These are phyloP conservation scores for Blera fallax DNA, from an alignment of 2,888 invertebrate genomes.

Conservation along the genomic window DNA sequence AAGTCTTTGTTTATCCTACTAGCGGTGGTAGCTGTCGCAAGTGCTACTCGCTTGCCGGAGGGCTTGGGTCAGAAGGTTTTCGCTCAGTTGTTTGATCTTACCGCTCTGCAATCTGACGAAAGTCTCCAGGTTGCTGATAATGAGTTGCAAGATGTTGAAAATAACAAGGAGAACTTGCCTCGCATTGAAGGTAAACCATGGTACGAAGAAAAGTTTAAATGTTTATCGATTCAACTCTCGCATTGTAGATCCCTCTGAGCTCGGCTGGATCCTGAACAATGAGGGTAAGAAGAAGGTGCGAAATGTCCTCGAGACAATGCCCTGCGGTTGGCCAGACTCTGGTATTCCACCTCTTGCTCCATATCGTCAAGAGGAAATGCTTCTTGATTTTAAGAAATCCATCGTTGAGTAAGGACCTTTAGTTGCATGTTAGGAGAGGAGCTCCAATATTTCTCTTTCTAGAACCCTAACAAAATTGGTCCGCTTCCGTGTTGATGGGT, in stretches of 20 bases:
- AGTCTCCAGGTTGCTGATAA: background rate
- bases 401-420: conserved; percentile 22
- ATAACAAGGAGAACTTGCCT: background rate
- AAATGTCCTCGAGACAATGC: conserved; percentile 72
- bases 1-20: conserved; percentile 10
- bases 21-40: conserved; percentile 14
- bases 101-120: background rate
- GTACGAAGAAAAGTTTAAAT: background rate
- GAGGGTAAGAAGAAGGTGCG: conserved; percentile 72
- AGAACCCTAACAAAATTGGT: conserved; percentile 75
- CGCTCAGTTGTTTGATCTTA: background rate
- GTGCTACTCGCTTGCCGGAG: background rate
- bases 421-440: background rate
- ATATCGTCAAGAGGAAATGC: conserved; percentile 42
- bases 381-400: conserved; percentile 2
- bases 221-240: background rate
- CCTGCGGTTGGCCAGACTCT: conserved; percentile 75
- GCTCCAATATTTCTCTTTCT: background rate
- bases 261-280: conserved; percentile 76
- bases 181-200: background rate
- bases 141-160: background rate
- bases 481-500: conserved; percentile 79
- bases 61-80: conserved; percentile 6
- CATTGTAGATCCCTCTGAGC: background rate
- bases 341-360: conserved; percentile 78